Conservation (phyloP, 2,797 vertebrate species). For the Pantherophis vulpinus region DNA sequence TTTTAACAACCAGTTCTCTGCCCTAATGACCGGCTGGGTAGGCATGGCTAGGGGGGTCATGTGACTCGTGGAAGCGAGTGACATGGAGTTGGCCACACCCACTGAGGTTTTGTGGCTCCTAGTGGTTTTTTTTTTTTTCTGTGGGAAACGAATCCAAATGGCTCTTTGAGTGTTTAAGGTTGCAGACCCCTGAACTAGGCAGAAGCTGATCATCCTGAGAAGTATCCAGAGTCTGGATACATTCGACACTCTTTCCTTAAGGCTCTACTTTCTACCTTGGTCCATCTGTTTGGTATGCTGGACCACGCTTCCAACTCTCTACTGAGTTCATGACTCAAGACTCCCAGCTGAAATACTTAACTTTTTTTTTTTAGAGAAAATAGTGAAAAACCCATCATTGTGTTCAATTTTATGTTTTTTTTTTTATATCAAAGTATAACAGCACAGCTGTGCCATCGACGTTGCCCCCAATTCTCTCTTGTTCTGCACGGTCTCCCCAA, state of each 20-base stretch:
- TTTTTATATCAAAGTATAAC: background rate
- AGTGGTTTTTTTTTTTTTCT: too few relatives aligned
- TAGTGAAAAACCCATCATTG: background rate
- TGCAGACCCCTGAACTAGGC: background rate
- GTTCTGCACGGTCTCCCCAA: background rate
- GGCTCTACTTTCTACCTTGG: background rate
- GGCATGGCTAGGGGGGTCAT: too few relatives aligned
- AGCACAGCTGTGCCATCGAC: background rate
- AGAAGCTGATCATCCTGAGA: background rate
- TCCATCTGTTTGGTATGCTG: background rate
- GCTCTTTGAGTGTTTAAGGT: too few relatives aligned
- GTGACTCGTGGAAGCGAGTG: too few relatives aligned
- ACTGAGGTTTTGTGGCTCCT: too few relatives aligned
- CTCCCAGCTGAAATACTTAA: background rate
- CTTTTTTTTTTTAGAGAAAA: background rate
- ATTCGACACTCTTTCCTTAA: background rate
- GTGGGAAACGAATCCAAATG: too few relatives aligned
- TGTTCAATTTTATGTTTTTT: background rate
- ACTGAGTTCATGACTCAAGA: background rate
- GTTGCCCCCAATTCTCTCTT: background rate
- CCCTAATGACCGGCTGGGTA: too few relatives aligned
- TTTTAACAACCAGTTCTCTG: too few relatives aligned
- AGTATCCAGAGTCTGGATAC: background rate
- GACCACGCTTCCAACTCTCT: background rate
- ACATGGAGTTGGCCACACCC: too few relatives aligned